Conservation (phyloP, 2,888 invertebrate species). For the Scaptomyza flava region DNA sequence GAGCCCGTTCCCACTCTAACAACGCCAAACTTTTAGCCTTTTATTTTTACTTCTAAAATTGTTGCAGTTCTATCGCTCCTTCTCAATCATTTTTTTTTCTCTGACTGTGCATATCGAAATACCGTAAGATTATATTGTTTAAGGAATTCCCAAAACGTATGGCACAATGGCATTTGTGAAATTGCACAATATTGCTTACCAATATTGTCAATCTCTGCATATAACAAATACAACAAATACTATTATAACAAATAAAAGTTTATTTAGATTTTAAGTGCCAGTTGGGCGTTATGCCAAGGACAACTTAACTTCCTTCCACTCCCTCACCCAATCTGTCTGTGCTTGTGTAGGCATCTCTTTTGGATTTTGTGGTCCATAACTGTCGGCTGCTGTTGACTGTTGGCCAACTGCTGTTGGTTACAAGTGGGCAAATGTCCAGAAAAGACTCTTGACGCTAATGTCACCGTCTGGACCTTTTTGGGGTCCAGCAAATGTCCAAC, state of each 20-base stretch:
- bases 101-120: no score
- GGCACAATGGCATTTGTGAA: constrained; percentile 7
- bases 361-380: constrained; percentile 65
- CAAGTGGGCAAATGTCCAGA: constrained; percentile 65
- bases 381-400: constrained; percentile 36
- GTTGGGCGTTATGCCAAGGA: constrained; percentile 44
- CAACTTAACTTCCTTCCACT: constrained; percentile 1
- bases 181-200: constrained; percentile 36
- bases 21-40: no score
- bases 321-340: background rate
- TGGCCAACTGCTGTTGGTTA: constrained; percentile 39
- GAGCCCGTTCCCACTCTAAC: background rate
- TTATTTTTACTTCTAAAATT: no score
- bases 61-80: no score
- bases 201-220: constrained; percentile 46
- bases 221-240: constrained; percentile 3
- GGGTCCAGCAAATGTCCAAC: constrained; percentile 10
- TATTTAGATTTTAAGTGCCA: constrained; percentile 66
- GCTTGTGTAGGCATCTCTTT: constrained; percentile 20
- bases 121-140: background rate
- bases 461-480: constrained; percentile 65
- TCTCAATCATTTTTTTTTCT: no score
- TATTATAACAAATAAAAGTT: constrained; percentile 62
- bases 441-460: constrained; percentile 55
- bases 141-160: background rate